Evolutionary conservation across 2,113 vertebrate genomes (phyloP), one percentile per base, ranked within the genome.

Genomic region (Colistium nudipinnis): DNA sequence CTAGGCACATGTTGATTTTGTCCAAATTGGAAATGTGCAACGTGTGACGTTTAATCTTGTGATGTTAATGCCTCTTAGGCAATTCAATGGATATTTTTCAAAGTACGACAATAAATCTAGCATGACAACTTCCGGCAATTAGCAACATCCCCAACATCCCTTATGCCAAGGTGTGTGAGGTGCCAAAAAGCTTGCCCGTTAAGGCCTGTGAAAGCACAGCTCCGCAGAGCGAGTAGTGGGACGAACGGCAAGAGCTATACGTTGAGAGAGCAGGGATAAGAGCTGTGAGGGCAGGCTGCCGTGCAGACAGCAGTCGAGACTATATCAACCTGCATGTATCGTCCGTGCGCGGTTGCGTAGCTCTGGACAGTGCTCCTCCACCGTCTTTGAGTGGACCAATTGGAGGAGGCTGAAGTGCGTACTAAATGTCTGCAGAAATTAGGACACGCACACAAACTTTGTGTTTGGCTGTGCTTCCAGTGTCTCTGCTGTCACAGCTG

Each of bases 1-100:
- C 74, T 74, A 70, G 73, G 70, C 87, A 89, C 82, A 84, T 84
- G 66, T 79, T 83, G 80, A 88, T 81, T 88, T 86, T 74, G 78
- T 89, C 84, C 85, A 47, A 89, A 85, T 78, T 82, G 82, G 76
- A 87, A 90, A 83, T 79, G 84, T 89, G 87, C 86, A 86, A 88
- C 81, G 62, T 81, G 73, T 81, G 64, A 81, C 62, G 62, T 83
- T 80, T 53, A 81, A 84, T 76, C 77, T 85, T 81, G 80, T 86
- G 81, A 83, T 68, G 71, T 88, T 85, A 87, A 85, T 69, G 76
- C 71, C 82, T 83, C 85, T 83, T 53, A 53, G 78, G 78, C 70
- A 66, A 82, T 27, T 83, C 64, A 70, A 56, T 87, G 54, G 77
- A 83, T 85, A 80, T 86, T 82, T 81, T 84, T 83, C 60, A 80